A percentile compares a stretch with the other conserved stretches of the same genome.
Evolutionary conservation across 2,113 vertebrate genomes (phyloP).

Genomic region (Martes martes): DNA sequence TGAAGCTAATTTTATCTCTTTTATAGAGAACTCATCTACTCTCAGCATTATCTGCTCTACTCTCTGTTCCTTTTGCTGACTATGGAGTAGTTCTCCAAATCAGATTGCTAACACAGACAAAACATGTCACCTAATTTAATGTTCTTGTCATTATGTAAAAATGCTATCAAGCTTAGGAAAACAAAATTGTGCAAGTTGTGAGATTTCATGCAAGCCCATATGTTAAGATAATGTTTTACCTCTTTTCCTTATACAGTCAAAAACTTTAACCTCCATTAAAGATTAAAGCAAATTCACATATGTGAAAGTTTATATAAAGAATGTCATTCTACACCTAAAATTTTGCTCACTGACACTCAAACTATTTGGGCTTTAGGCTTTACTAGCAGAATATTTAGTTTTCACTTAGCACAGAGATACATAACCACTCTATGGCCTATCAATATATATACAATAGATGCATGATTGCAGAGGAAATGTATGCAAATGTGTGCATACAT

Average conservation of each 20-base stretch:
- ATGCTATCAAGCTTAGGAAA: neutral
- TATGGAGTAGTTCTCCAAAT: neutral
- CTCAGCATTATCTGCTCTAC: neutral
- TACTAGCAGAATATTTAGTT: neutral
- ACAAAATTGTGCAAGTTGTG: neutral
- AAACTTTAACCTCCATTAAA: neutral
- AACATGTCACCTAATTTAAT: neutral
- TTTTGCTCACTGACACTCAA: neutral
- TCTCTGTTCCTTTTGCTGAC: neutral
- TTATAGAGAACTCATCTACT: neutral
- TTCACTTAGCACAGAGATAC: neutral
- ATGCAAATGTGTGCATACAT: neutral
- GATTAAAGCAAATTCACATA: neutral
- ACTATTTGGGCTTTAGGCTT: neutral
- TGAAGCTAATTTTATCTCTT: neutral
- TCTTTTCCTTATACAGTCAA: neutral
- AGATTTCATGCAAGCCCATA: neutral
- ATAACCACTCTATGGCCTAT: neutral
- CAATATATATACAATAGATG: conserved; percentile 51
- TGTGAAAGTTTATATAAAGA: neutral
- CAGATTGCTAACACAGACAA: neutral
- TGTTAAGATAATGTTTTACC: neutral
- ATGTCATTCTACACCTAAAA: neutral
- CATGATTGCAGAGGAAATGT: conserved; percentile 41
- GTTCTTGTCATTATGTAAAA: neutral